These are phyloP conservation scores for Pherbina coryleti DNA, from an alignment of 2,888 invertebrate genomes.

Conservation along the genomic window DNA sequence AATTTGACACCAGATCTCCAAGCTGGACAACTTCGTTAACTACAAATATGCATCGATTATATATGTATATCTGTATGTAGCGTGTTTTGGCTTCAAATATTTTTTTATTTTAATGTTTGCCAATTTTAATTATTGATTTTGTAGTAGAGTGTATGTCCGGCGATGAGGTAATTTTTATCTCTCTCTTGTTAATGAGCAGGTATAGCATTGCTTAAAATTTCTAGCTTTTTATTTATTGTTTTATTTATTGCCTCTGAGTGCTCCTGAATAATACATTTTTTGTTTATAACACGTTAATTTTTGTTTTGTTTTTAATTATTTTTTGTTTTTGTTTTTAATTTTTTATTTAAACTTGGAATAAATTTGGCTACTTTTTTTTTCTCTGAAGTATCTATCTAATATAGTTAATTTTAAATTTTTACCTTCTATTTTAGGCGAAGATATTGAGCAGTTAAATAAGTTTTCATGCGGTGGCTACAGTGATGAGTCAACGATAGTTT, in stretches of 20 bases:
- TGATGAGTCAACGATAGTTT: constrained; percentile 88
- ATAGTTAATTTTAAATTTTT: constrained; percentile 30
- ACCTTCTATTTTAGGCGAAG: constrained; percentile 73
- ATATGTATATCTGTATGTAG: too few relatives aligned
- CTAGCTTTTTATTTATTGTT: background rate
- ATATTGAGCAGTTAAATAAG: constrained; percentile 85
- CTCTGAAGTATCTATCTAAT: background rate
- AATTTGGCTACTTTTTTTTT: background rate
- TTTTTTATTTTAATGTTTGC: too few relatives aligned
- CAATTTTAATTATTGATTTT: too few relatives aligned
- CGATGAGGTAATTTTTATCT: too few relatives aligned
- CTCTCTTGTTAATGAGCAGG: too few relatives aligned
- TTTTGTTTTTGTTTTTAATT: background rate
- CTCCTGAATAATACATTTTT: background rate
- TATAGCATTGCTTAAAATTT: too few relatives aligned
- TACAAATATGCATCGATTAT: too few relatives aligned
- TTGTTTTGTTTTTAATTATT: background rate
- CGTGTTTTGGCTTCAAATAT: too few relatives aligned
- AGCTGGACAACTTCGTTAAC: too few relatives aligned
- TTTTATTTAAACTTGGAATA: background rate
- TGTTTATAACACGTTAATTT: background rate
- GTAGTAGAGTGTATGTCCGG: too few relatives aligned
- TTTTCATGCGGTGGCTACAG: constrained; percentile 87
- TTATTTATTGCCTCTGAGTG: background rate
- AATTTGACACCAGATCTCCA: too few relatives aligned